phyloP scores from a whole-genome alignment of 2,113 vertebrate genomes.

The Dipodomys spectabilis region DNA sequence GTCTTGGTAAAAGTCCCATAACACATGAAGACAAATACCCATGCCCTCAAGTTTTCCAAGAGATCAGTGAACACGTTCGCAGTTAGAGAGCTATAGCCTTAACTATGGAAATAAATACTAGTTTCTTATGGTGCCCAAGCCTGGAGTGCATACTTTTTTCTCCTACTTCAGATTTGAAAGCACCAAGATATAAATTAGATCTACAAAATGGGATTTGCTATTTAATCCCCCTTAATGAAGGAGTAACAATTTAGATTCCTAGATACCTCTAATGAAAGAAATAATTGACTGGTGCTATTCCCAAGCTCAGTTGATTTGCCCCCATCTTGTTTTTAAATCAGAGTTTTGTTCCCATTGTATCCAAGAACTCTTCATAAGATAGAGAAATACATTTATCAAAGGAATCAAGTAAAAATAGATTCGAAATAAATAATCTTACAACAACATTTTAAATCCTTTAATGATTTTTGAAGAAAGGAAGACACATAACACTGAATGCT shows the following conservation, averaged over 20 bases:
- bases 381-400: conserved; percentile 79
- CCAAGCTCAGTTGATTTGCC: conserved; percentile 36
- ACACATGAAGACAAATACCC: conserved; percentile 90
- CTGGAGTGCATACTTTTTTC: conserved; percentile 58
- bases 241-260: conserved; percentile 62
- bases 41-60: conserved; percentile 85
- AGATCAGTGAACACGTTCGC: conserved; percentile 70
- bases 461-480: conserved; percentile 90
- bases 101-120: conserved; percentile 61
- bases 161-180: conserved; percentile 79
- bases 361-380: conserved; percentile 79
- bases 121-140: conserved; percentile 68
- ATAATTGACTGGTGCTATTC: conserved; percentile 75
- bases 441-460: conserved; percentile 87
- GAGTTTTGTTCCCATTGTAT: conserved; percentile 73
- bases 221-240: conserved; percentile 59
- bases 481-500: conserved; percentile 93
- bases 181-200: conserved; percentile 78
- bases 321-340: conserved; percentile 52
- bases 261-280: conserved; percentile 73
- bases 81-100: conserved; percentile 60
- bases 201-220: conserved; percentile 72
- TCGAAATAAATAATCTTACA: conserved; percentile 84
- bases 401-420: conserved; percentile 72
- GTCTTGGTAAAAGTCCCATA: conserved; percentile 94